A percentile compares a stretch with the other conserved stretches of the same genome.
Evolutionary conservation across 2,888 invertebrate species (phyloP).

Genomic region (Peribatodes rhomboidaria): DNA sequence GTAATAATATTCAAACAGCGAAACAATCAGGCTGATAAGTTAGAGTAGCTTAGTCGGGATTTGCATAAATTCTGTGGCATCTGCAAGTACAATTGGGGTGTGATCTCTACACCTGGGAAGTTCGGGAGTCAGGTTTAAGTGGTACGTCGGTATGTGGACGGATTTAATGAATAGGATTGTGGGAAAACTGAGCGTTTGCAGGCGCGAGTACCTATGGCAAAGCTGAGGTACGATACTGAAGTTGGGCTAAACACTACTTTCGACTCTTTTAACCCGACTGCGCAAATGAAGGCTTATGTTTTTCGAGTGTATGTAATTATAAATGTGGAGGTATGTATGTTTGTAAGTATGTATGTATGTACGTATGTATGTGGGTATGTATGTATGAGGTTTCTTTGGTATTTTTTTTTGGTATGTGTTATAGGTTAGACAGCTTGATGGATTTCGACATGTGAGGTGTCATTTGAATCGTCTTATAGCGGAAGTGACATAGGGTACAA

Average conservation of each 20-base stretch:
- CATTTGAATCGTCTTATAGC: too few relatives aligned
- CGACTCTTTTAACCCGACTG: background rate
- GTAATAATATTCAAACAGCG: constrained; percentile 52
- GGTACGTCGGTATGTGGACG: constrained; percentile 5
- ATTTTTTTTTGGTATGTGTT: too few relatives aligned
- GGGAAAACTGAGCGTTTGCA: background rate
- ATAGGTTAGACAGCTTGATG: too few relatives aligned
- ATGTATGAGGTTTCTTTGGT: too few relatives aligned
- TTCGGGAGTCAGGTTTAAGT: constrained; percentile 39
- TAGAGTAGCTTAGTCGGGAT: constrained; percentile 60
- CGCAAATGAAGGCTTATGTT: too few relatives aligned
- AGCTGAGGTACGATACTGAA: background rate
- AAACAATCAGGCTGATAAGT: constrained; percentile 56
- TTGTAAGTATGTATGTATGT: too few relatives aligned
- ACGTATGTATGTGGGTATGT: too few relatives aligned
- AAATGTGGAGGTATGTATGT: too few relatives aligned
- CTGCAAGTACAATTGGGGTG: constrained; percentile 66
- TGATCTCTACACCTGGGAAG: constrained; percentile 52
- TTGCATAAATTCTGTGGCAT: constrained; percentile 68
- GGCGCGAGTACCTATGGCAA: background rate
- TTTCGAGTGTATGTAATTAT: too few relatives aligned
- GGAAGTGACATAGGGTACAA: too few relatives aligned
- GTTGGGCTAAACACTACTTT: background rate
- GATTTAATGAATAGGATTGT: constrained; percentile 24
- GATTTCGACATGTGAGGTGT: too few relatives aligned